Evolutionary conservation across 2,888 invertebrate species (phyloP).

Genomic region (Calameuta filiformis): DNA sequence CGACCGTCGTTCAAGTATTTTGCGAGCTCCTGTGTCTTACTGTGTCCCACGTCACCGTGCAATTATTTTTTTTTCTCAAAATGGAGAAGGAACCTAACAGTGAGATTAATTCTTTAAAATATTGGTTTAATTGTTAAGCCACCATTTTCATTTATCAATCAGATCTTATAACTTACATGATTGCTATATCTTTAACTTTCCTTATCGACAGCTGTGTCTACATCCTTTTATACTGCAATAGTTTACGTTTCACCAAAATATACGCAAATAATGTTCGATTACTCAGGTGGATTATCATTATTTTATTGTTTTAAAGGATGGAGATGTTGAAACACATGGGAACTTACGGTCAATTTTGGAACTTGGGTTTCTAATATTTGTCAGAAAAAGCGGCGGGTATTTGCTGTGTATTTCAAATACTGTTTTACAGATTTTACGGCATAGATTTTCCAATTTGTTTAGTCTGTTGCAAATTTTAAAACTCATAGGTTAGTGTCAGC

Average conservation of each 20-base stretch:
- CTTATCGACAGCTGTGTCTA: background rate
- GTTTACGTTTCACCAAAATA: background rate
- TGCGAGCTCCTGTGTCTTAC: too few relatives aligned
- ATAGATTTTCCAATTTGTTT: background rate
- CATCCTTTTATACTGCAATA: background rate
- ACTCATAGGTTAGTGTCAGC: background rate
- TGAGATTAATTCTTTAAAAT: background rate
- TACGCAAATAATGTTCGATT: background rate
- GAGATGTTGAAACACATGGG: background rate
- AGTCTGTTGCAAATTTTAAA: background rate
- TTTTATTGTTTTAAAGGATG: background rate
- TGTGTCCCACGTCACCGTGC: too few relatives aligned
- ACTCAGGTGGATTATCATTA: background rate
- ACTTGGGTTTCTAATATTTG: background rate
- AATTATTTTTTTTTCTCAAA: background rate
- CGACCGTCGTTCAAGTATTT: slow-evolving; percentile 1
- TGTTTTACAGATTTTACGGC: background rate
- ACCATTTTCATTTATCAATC: background rate
- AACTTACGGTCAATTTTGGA: background rate
- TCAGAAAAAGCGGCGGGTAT: background rate
- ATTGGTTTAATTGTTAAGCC: background rate
- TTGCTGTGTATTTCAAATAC: background rate
- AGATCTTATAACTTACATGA: background rate
- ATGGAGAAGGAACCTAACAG: background rate
- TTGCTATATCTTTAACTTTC: background rate